Evolutionary conservation across 2,113 vertebrate species (phyloP), one percentile per base, ranked within the genome.

Genomic region (Typhlomys cinereus): DNA sequence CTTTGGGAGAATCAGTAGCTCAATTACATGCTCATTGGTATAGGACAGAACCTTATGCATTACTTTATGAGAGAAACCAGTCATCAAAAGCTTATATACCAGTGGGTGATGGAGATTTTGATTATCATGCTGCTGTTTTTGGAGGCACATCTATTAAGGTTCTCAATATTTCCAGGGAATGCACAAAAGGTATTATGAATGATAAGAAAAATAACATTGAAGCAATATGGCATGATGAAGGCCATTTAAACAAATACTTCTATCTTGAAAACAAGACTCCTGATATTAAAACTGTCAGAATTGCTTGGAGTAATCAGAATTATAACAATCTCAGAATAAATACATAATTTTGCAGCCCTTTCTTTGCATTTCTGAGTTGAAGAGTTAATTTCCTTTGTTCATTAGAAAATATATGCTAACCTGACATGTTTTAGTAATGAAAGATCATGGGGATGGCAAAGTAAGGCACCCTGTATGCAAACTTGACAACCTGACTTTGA

Each of bases 211-310:
- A 95, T 2, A 94, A 85, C 59, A 95, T 97, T 0, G 98, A 98
- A 92, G 98, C 98, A 0, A 87, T 96, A 2, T 98, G 98, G 98
- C 98, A 98, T 76, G 98, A 98, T 27, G 97, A 96, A 87, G 97
- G 95, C n/a, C 96, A 96, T 48, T 78, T 97, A 76, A 96, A 97
- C 59, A 97, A 97, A 31, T 94, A 96, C 54, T 95, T 96, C 71
- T 95, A 94, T 86, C 92, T 95, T 31, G 0, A 36, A 4, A 10
- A 2, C 4, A 12, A 1, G 11, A 21, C 57, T 66, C 3, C 25
- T 75, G 27, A 92, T 41, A 91, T 91, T 57, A 31, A 46, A 57
- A 4, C 9, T 54, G 7, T 91, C n/a, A 96, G 86, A 87, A 21
- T 96, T 17, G 18, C 0, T 14, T 96, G 92, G 96, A 27, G 61